Evolutionary conservation across 2,113 vertebrate species (phyloP).

Genomic region (Cercocebus atys): DNA sequence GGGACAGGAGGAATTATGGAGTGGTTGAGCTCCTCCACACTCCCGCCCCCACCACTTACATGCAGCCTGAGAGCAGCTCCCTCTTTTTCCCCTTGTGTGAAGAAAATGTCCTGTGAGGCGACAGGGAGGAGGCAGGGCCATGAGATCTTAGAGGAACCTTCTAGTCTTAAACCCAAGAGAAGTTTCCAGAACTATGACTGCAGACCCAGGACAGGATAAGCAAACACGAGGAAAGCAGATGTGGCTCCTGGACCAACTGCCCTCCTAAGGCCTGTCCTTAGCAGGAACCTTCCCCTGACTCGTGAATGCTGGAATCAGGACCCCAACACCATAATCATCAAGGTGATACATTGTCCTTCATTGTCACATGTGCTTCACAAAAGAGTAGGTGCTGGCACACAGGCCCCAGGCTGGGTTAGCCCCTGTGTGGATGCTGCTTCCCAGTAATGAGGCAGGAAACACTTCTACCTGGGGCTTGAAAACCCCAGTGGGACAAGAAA

Average conservation of each 20-base stretch:
- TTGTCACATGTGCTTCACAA: not conserved
- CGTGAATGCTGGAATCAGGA: not conserved
- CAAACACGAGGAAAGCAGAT: not conserved
- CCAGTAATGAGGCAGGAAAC: not conserved
- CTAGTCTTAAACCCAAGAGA: not conserved
- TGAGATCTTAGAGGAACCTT: fast-evolving
- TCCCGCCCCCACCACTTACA: not conserved
- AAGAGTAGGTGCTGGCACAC: not conserved
- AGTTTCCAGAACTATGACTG: not conserved
- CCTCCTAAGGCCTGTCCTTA: not conserved
- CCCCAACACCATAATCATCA: not conserved
- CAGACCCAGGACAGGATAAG: not conserved
- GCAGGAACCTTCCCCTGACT: not conserved
- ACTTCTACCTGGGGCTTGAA: not conserved
- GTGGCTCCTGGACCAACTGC: fast-evolving
- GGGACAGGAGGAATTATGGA: not conserved
- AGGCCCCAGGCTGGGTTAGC: not conserved
- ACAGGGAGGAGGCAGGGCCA: not conserved
- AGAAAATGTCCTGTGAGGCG: not conserved
- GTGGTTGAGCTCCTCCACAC: fast-evolving
- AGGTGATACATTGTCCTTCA: not conserved
- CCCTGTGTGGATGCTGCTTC: fast-evolving
- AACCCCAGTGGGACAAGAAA: not conserved
- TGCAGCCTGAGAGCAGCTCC: not conserved
- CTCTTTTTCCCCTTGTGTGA: not conserved